Conservation (phyloP, 1,140 invertebrate genomes). For the Neodiprion pinetum region DNA sequence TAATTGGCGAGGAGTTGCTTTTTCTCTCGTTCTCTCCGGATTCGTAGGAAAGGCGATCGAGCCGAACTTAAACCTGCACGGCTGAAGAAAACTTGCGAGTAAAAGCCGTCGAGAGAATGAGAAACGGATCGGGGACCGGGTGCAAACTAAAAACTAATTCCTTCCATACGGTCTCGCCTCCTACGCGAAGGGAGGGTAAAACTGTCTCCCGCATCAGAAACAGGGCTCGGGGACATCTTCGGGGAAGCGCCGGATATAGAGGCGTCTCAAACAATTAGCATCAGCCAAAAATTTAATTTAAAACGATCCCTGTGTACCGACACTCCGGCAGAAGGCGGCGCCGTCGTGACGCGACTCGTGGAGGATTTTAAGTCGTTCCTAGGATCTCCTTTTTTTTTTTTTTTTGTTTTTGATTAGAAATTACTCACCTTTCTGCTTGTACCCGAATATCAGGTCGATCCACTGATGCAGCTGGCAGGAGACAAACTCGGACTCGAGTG, state of each 20-base stretch:
- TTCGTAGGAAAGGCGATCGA: background rate
- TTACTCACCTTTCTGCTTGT: slow-evolving; percentile 91
- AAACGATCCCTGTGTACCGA: slow-evolving; percentile 43
- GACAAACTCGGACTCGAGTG: slow-evolving; percentile 98
- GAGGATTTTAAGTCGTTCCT: background rate
- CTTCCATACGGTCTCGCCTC: slow-evolving; percentile 52
- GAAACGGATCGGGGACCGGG: slow-evolving; percentile 31
- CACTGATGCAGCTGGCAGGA: slow-evolving; percentile 99
- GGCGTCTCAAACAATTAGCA: slow-evolving; percentile 60
- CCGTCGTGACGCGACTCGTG: background rate
- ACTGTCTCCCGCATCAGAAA: slow-evolving; percentile 23
- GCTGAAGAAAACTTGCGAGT: background rate
- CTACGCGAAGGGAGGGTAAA: background rate
- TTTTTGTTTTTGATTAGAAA: background rate
- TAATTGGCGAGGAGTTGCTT: slow-evolving; percentile 49
- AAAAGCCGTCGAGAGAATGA: slow-evolving; percentile 33
- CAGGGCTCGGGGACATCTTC: slow-evolving; percentile 44
- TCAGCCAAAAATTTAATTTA: slow-evolving; percentile 52
- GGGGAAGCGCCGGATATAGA: slow-evolving; percentile 62
- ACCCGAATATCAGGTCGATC: slow-evolving; percentile 99
- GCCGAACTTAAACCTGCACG: background rate
- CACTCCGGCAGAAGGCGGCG: background rate
- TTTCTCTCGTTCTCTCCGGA: background rate
- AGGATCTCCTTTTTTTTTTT: slow-evolving; percentile 1
- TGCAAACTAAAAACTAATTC: slow-evolving; percentile 59